Conservation (phyloP, 2,888 invertebrate species). For the Biston betularia region DNA sequence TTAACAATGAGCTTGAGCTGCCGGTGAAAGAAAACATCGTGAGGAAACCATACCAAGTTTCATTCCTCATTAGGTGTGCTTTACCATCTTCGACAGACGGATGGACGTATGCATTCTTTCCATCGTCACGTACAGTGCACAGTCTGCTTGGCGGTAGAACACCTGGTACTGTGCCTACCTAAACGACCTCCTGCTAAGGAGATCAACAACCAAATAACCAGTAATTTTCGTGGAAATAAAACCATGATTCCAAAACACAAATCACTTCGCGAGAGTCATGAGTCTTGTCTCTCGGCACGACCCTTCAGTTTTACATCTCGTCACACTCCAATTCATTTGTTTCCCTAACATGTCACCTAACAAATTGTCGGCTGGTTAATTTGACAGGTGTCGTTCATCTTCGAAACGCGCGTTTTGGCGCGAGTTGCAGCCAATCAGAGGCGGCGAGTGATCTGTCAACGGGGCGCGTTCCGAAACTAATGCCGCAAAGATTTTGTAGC, state of each 20-base stretch:
- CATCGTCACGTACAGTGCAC: too few relatives aligned
- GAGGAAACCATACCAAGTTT: too few relatives aligned
- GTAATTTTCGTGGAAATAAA: neutral
- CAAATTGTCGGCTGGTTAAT: slow-evolving; percentile 67
- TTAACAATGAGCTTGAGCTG: too few relatives aligned
- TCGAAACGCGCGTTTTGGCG: slow-evolving; percentile 66
- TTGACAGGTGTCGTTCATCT: slow-evolving; percentile 76
- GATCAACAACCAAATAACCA: too few relatives aligned
- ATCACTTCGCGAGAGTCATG: slow-evolving; percentile 15
- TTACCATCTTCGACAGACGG: too few relatives aligned
- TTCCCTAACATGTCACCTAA: slow-evolving; percentile 67
- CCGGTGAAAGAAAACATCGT: too few relatives aligned
- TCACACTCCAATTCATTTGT: slow-evolving; percentile 52
- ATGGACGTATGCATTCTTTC: too few relatives aligned
- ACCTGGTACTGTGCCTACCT: too few relatives aligned
- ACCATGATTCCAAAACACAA: neutral
- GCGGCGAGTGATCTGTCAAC: slow-evolving; percentile 73
- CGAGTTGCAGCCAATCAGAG: slow-evolving; percentile 73
- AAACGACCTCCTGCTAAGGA: too few relatives aligned
- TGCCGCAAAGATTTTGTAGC: too few relatives aligned
- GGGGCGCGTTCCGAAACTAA: slow-evolving; percentile 23
- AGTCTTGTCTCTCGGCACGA: slow-evolving; percentile 23
- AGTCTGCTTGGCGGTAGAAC: too few relatives aligned
- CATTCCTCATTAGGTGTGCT: too few relatives aligned
- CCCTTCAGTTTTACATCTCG: slow-evolving; percentile 33